A percentile compares a stretch with the other conserved stretches of the same genome.
These are phyloP conservation scores for Noctilio leporinus DNA, from an alignment of 2,113 vertebrate genomes.

Conservation along the genomic window DNA sequence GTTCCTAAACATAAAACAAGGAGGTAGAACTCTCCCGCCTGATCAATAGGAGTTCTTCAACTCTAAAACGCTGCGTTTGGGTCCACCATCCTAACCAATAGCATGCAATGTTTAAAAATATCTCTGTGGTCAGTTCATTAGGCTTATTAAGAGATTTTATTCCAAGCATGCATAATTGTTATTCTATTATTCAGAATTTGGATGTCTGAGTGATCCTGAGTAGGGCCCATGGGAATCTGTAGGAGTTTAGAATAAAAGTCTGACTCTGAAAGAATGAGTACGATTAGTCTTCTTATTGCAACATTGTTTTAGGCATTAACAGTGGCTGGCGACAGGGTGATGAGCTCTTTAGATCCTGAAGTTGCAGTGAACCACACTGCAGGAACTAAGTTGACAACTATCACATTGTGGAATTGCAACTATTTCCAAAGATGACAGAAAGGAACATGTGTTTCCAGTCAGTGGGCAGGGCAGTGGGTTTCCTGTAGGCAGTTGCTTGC, in stretches of 20 bases:
- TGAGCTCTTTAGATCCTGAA: conserved; percentile 28
- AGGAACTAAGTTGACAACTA: conserved; percentile 46
- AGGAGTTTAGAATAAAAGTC: not conserved
- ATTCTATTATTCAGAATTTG: not conserved
- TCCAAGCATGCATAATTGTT: not conserved
- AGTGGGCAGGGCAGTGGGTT: conserved; percentile 41
- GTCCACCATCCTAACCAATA: not conserved
- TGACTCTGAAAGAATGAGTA: not conserved
- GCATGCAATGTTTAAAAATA: not conserved
- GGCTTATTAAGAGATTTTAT: not conserved
- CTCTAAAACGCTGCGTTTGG: not conserved
- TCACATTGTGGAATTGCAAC: conserved; percentile 34
- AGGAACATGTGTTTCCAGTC: conserved; percentile 61
- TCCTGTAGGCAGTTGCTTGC: conserved; percentile 55
- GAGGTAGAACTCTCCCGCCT: not conserved
- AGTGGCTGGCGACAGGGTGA: conserved; percentile 1
- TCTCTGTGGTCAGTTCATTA: not conserved
- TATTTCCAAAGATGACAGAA: conserved; percentile 55
- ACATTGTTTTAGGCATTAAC: not conserved
- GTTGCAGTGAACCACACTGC: conserved; percentile 33
- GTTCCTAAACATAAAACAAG: not conserved
- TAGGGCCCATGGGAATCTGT: not conserved
- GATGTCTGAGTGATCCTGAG: not conserved
- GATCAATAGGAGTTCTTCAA: not conserved
- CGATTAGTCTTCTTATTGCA: not conserved